Evolutionary conservation across 2,888 invertebrate species (phyloP), one percentile per base, ranked within the genome.

Genomic region (Dolichomitus sp.): DNA sequence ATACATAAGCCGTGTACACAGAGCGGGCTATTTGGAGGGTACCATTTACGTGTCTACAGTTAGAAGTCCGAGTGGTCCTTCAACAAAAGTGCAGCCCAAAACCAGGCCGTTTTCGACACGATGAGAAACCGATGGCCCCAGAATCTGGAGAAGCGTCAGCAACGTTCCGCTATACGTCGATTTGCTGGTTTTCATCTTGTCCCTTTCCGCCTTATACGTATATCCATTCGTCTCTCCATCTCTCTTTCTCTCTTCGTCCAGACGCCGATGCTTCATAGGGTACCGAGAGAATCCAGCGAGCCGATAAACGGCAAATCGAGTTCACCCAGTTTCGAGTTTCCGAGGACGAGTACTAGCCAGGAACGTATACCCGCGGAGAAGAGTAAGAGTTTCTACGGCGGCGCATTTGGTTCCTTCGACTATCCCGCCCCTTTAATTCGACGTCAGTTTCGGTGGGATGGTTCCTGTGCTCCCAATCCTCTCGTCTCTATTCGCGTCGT

Each of bases 311-410:
- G 59, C 59, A 72, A 72, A 72, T 72, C 72, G 72, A 72, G 72
- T 72, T 72, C 72, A 72, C 72, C 72, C 72, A 72, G 72, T 72
- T 72, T 72, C 72, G 72, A 72, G 59, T 72, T 72, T 59, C 59
- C 48, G 72, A 45, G 59, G 45, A 70, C 45, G 11, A 57, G 40
- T 57, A 69, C 57, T 27, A 27, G 19, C 17, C 7, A n/a, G 5
- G 4, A n/a, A 42, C 30, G 57, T 42, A 33, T 61, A 57, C 57
- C 2, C n/a, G 70, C 45, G 5, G 33, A 17, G 14, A 61, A 30
- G 59, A 61, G 59, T 72, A 59, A 72, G 69, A 69, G 72, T 61
- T 70, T 33, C 72, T 48, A 19, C 6, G 33, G 48, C 23, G 63
- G 19, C 45, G 42, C 59, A 17, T 42, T 45, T 30, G 33, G 12